phyloP scores from a whole-genome alignment of 1,140 invertebrate species.

The Nymphalis io region DNA sequence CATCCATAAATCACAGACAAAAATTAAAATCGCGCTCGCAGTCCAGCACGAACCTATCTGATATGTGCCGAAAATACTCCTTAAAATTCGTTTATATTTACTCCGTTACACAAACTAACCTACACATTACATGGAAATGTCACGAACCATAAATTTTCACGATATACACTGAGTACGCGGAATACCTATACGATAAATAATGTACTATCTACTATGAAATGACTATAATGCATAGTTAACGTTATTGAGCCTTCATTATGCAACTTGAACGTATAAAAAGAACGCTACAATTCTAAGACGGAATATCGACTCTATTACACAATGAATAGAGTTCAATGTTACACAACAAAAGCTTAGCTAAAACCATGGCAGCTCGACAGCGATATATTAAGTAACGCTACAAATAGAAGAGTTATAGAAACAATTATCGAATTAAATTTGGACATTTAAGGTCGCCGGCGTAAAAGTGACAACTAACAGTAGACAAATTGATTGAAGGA shows the following conservation, averaged over 20 bases:
- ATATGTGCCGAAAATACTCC: slow-evolving; percentile 67
- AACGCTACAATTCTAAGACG: slow-evolving; percentile 6
- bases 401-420: slow-evolving; percentile 1
- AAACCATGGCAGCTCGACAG: slow-evolving; percentile 71
- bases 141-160: slow-evolving; percentile 68
- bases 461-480: slow-evolving; percentile 2
- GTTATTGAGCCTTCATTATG: slow-evolving; percentile 70
- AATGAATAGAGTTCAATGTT: slow-evolving; percentile 52
- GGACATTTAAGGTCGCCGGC: slow-evolving; percentile 4
- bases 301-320: slow-evolving; percentile 17
- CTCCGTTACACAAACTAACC: slow-evolving; percentile 34
- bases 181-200: slow-evolving; percentile 54
- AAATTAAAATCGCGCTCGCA: slow-evolving; percentile 51
- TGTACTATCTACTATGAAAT: slow-evolving; percentile 59
- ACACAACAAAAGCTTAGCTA: slow-evolving; percentile 62
- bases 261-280: slow-evolving; percentile 54
- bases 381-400: slow-evolving; percentile 50
- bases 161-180: slow-evolving; percentile 61
- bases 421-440: slow-evolving; percentile 23
- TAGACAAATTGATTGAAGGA: neutral
- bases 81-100: slow-evolving; percentile 39
- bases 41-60: slow-evolving; percentile 54
- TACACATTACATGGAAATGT: slow-evolving; percentile 43
- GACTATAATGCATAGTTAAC: slow-evolving; percentile 69
- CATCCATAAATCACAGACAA: slow-evolving; percentile 72